A percentile compares a stretch with the other conserved stretches of the same genome.
phyloP scores from a whole-genome alignment of 1,140 invertebrate genomes.

The Physella acuta region DNA sequence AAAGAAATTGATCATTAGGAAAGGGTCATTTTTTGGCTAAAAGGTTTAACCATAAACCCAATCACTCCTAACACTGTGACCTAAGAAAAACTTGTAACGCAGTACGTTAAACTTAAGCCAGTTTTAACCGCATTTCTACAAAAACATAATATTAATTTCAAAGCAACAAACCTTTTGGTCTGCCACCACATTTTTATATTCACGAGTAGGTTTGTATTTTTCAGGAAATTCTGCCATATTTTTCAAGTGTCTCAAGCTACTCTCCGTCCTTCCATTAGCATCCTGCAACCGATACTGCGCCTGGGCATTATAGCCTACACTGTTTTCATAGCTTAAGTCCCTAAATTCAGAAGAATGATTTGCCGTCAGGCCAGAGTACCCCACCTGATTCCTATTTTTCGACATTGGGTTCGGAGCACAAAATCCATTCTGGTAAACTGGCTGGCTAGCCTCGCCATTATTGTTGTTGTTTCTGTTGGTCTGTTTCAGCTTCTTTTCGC shows the following conservation, averaged over 20 bases:
- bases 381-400: neutral
- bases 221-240: neutral
- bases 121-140: neutral
- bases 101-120: neutral
- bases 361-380: neutral
- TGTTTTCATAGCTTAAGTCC: neutral
- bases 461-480: neutral
- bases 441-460: neutral
- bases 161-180: neutral
- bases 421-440: neutral
- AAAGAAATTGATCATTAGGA: too few relatives aligned
- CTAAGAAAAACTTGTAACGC: neutral
- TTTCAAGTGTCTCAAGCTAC: neutral
- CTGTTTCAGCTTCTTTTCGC: neutral
- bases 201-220: conserved; percentile 1
- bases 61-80: neutral
- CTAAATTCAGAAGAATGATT: neutral
- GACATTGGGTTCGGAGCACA: neutral
- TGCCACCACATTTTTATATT: neutral
- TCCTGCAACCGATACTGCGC: neutral
- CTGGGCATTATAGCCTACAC: neutral
- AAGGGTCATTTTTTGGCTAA: neutral
- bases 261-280: neutral
- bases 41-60: neutral
- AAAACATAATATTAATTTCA: neutral